Evolutionary conservation across 2,113 vertebrate genomes (phyloP).

Genomic region (Oceanodroma tethys): DNA sequence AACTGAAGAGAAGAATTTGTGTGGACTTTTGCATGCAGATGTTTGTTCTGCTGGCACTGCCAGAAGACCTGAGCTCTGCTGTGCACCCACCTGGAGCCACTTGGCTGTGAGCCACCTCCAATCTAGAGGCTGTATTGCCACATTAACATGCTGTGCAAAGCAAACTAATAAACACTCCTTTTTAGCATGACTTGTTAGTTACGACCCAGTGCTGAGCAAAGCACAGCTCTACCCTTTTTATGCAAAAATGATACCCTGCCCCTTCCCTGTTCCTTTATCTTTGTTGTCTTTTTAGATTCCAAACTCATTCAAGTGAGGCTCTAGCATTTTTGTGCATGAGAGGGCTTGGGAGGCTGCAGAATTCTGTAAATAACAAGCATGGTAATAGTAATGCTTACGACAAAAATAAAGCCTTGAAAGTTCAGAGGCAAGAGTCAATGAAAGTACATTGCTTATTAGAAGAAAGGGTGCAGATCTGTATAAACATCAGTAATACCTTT

Average conservation of each 20-base stretch:
- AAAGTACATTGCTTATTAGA: neutral
- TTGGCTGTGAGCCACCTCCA: neutral
- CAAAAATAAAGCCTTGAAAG: neutral
- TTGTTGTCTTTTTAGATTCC: neutral
- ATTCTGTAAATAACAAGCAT: neutral
- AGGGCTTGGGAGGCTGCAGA: neutral
- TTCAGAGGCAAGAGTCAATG: neutral
- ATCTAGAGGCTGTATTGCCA: neutral
- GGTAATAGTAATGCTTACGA: neutral
- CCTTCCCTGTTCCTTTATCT: neutral
- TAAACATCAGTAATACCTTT: neutral
- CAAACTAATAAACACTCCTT: neutral
- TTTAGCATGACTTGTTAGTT: neutral
- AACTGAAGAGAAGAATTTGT: neutral
- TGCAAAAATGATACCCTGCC: neutral
- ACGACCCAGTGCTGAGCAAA: neutral
- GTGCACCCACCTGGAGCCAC: neutral
- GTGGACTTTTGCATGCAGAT: neutral
- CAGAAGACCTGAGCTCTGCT: neutral
- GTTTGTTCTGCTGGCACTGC: neutral
- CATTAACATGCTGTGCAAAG: neutral
- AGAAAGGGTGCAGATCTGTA: neutral
- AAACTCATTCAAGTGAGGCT: neutral
- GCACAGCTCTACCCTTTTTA: neutral
- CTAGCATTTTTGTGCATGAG: neutral